Conservation (phyloP, 1,140 invertebrate species). For the Drosophila elegans region DNA sequence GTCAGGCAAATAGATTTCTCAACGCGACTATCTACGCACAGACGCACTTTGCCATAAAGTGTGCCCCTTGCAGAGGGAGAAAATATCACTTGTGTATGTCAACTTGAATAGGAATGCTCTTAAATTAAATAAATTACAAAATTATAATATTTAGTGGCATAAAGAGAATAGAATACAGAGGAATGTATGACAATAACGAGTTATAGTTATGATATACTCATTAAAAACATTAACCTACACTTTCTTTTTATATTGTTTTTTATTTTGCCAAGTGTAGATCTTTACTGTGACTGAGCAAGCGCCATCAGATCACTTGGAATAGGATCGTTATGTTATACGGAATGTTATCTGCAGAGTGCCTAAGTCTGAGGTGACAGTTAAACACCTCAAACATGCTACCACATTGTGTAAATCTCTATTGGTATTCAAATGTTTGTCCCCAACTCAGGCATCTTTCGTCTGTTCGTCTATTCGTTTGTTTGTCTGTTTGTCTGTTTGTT, state of each 20-base stretch:
- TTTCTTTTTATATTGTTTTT: too few species aligned
- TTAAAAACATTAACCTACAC: too few species aligned
- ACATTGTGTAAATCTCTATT: slow-evolving; percentile 59
- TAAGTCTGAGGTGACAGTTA: slow-evolving; percentile 80
- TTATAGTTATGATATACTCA: too few species aligned
- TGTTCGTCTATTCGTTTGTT: slow-evolving; percentile 22
- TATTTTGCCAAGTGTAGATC: slow-evolving; percentile 6
- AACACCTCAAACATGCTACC: slow-evolving; percentile 77
- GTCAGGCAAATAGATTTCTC: slow-evolving; percentile 74
- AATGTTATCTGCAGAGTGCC: slow-evolving; percentile 51
- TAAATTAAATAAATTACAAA: too few species aligned
- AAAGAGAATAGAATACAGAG: too few species aligned
- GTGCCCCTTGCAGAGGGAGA: slow-evolving; percentile 13
- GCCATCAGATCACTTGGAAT: slow-evolving; percentile 19
- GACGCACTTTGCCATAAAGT: slow-evolving; percentile 17
- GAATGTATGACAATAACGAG: too few species aligned
- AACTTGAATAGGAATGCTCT: too few species aligned
- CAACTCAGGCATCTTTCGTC: slow-evolving; percentile 25
- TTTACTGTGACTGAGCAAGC: slow-evolving; percentile 2
- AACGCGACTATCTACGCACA: slow-evolving; percentile 50
- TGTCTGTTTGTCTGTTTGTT: slow-evolving; percentile 51
- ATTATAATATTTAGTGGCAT: too few species aligned
- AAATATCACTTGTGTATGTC: background rate
- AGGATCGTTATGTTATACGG: slow-evolving; percentile 14
- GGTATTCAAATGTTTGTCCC: slow-evolving; percentile 43